phyloP scores from a whole-genome alignment of 1,140 invertebrate genomes.

The Atopsyche davidsoni region DNA sequence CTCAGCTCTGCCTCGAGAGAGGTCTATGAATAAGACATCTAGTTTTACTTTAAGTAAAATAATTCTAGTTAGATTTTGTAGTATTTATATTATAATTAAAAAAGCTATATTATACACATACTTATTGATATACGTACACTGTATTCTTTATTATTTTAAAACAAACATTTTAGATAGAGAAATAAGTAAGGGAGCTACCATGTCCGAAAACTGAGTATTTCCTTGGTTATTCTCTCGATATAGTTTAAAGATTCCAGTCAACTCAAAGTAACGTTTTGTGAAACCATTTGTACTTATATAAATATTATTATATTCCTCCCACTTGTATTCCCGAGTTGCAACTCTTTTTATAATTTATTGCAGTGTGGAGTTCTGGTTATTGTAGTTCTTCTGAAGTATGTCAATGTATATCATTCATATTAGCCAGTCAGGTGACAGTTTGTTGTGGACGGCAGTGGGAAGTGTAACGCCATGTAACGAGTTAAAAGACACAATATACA shows the following conservation, averaged over 20 bases:
- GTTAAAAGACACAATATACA: constrained; percentile 16
- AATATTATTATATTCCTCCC: too few species aligned
- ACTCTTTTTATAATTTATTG: too few species aligned
- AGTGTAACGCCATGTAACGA: constrained; percentile 20
- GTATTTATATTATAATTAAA: constrained; percentile 31
- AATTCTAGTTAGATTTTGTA: constrained; percentile 31
- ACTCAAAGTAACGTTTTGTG: too few species aligned
- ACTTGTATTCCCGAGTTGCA: too few species aligned
- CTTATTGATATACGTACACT: constrained; percentile 15
- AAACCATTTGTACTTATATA: too few species aligned
- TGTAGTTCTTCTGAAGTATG: too few species aligned
- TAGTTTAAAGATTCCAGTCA: too few species aligned
- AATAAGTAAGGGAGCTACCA: too few species aligned
- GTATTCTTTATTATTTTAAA: constrained; percentile 5
- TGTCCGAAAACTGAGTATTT: too few species aligned
- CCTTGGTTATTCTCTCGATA: too few species aligned
- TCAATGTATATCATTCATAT: constrained; percentile 15
- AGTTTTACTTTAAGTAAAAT: constrained; percentile 30
- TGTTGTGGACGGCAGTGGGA: constrained; percentile 11
- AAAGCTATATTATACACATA: constrained; percentile 23
- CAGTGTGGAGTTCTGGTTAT: too few species aligned
- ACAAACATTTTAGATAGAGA: too few species aligned
- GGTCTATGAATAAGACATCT: constrained; percentile 22
- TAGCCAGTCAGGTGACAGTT: constrained; percentile 13
- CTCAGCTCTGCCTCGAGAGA: constrained; percentile 7